Conservation (phyloP, 2,113 vertebrate species). For the Ifrita kowaldi region DNA sequence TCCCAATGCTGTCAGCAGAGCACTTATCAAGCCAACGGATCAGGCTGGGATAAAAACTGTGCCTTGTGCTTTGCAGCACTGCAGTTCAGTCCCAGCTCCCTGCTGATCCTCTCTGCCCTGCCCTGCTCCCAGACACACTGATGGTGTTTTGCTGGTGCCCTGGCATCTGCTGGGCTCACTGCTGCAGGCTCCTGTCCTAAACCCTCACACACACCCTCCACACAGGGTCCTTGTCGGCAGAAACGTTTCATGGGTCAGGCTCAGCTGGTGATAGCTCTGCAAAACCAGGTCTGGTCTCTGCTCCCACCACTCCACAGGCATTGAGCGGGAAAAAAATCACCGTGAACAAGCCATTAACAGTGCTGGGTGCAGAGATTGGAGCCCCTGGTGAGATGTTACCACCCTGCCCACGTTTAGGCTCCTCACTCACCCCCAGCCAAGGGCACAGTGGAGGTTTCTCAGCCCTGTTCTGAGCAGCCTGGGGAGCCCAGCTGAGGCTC, state of each 20-base stretch:
- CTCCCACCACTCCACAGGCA: not conserved
- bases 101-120: not conserved
- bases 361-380: accelerated
- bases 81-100: not conserved
- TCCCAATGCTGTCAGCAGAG: not conserved
- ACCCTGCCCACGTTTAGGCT: not conserved
- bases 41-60: not conserved
- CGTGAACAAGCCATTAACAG: accelerated
- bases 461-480: not conserved
- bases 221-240: accelerated
- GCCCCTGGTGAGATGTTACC: not conserved
- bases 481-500: accelerated
- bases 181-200: not conserved
- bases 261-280: not conserved
- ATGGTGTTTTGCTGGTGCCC: not conserved
- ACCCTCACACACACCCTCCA: not conserved
- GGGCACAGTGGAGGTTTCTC: not conserved
- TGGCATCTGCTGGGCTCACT: not conserved
- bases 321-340: not conserved
- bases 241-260: not conserved
- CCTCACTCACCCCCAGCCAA: not conserved
- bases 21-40: not conserved
- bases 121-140: accelerated
- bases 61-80: not conserved
- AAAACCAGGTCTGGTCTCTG: not conserved